Evolutionary conservation across 2,113 vertebrate species (phyloP).

Genomic region (Mobula birostris): DNA sequence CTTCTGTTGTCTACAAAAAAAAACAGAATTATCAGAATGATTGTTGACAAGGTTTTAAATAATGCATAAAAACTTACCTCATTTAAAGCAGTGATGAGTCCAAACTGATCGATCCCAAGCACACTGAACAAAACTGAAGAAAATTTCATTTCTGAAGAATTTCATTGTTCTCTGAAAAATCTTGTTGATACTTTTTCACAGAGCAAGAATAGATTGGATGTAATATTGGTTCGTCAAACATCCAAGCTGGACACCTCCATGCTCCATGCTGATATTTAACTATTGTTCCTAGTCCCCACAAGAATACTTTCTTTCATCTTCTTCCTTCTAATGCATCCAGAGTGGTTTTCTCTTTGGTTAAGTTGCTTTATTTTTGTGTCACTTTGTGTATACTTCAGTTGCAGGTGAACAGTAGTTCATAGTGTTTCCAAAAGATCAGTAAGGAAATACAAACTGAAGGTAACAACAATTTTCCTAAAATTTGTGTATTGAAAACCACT

Average conservation of each 20-base stretch:
- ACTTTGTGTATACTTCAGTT: background rate
- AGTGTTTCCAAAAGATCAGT: background rate
- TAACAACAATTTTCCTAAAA: background rate
- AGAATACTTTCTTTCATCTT: background rate
- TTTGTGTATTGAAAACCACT: background rate
- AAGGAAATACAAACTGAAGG: background rate
- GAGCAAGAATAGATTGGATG: background rate
- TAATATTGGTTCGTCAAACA: background rate
- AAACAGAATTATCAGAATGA: background rate
- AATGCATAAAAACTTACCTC: background rate
- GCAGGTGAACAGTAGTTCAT: background rate
- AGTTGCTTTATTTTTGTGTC: background rate
- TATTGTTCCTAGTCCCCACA: background rate
- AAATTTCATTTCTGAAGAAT: constrained; percentile 2
- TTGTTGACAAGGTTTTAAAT: background rate
- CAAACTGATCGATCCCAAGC: background rate
- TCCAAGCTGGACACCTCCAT: background rate
- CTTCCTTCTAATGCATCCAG: background rate
- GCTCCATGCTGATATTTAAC: background rate
- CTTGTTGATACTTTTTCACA: background rate
- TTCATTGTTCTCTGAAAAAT: background rate
- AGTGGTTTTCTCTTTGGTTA: background rate
- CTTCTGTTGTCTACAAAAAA: constrained; percentile 32
- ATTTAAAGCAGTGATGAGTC: background rate
- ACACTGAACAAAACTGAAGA: background rate